Conservation (phyloP, 2,888 invertebrate genomes). For the Callyntrura sp. region DNA sequence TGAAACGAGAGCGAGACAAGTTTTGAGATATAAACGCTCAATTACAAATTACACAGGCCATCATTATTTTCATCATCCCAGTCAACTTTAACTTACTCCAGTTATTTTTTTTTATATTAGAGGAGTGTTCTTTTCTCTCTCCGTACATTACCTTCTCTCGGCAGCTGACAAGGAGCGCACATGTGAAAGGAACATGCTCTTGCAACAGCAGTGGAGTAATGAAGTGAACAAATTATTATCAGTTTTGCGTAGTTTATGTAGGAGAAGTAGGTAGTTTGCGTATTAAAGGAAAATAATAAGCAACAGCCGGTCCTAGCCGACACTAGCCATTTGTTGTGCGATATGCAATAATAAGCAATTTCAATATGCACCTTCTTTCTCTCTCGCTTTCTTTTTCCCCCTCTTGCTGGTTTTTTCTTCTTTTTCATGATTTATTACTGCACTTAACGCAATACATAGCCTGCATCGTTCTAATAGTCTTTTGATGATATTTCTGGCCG, state of each 20-base stretch:
- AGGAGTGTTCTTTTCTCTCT: too few species aligned
- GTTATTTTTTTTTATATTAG: too few species aligned
- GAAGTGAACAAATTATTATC: neutral
- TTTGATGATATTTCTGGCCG: too few species aligned
- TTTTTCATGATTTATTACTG: conserved; percentile 27
- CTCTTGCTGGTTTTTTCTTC: neutral
- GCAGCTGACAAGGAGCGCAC: conserved; percentile 14
- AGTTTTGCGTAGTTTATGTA: neutral
- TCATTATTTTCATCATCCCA: conserved; percentile 34
- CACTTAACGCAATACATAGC: neutral
- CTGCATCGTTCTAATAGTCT: too few species aligned
- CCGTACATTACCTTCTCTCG: too few species aligned
- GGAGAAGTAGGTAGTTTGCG: too few species aligned
- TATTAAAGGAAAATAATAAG: conserved; percentile 25
- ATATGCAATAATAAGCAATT: conserved; percentile 13
- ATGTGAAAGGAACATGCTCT: conserved; percentile 25
- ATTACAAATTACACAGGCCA: conserved; percentile 49
- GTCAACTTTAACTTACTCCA: conserved; percentile 32
- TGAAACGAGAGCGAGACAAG: conserved; percentile 11
- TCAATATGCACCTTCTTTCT: conserved; percentile 18
- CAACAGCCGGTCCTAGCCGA: conserved; percentile 66
- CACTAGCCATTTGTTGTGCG: conserved; percentile 40
- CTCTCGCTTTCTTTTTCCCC: too few species aligned
- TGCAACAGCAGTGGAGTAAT: neutral
- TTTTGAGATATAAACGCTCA: conserved; percentile 59